A percentile compares a stretch with the other conserved stretches of the same genome.
phyloP scores from a whole-genome alignment of 2,797 vertebrate genomes.

The Enteromius viviparus region DNA sequence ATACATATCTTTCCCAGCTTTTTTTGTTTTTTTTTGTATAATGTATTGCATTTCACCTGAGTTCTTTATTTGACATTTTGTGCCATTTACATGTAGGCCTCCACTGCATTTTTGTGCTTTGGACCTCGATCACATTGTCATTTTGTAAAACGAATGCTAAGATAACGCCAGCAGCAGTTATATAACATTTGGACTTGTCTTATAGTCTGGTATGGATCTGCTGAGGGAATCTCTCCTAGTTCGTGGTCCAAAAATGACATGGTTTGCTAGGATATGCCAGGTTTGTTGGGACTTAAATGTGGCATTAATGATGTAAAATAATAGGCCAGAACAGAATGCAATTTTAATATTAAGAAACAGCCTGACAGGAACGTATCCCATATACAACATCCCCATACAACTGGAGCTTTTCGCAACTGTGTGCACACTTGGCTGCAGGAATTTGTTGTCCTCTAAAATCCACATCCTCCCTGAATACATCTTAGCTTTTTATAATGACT shows the following conservation, averaged over 20 bases:
- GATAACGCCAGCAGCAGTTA: slow-evolving; percentile 3
- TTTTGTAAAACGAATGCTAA: slow-evolving; percentile 12
- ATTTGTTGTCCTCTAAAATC: slow-evolving; percentile 30
- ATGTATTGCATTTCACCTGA: slow-evolving; percentile 71
- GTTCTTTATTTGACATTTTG: slow-evolving; percentile 70
- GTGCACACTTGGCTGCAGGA: slow-evolving; percentile 16
- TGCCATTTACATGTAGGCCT: slow-evolving; percentile 39
- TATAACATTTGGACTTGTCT: slow-evolving; percentile 17
- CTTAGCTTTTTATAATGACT: slow-evolving; percentile 50
- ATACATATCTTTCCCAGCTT: slow-evolving; percentile 58
- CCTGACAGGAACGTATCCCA: slow-evolving; percentile 11
- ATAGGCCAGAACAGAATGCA: neutral
- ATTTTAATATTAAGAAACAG: slow-evolving; percentile 19
- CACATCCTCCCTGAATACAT: slow-evolving; percentile 44
- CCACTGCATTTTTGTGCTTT: slow-evolving; percentile 42
- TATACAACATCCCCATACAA: slow-evolving; percentile 34
- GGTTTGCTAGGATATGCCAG: neutral
- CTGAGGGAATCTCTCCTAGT: neutral
- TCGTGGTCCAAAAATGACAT: neutral
- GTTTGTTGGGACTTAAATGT: neutral
- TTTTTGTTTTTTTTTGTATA: slow-evolving; percentile 47
- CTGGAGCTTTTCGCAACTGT: slow-evolving; percentile 38
- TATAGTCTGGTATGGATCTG: neutral
- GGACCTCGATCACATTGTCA: slow-evolving; percentile 16
- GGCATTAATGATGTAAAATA: neutral